Base-by-base conservation (phyloP, 37 sponge, comb jelly and placozoan genomes). In the Cladorhizidae sp. region DNA sequence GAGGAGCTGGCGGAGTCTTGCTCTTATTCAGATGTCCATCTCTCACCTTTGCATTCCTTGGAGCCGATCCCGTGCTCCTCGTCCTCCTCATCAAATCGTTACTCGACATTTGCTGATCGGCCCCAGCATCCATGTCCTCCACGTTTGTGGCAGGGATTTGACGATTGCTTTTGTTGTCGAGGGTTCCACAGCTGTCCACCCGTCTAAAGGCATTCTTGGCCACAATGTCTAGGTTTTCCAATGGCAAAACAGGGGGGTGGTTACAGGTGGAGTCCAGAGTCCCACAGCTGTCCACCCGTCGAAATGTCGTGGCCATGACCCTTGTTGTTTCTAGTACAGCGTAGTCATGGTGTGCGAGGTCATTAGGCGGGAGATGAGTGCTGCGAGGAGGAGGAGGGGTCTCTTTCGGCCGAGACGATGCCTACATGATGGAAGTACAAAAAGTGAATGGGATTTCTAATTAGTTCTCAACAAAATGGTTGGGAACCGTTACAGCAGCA, bases 221-320 rank as follows among this genome's bases (percentile, higher is more conserved):
- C 49, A 45, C 8, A 45, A 9, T 45, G 49, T 45, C 49, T 5
- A 45, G 8, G 49, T 45, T 45, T 12, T 45, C 49, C 49, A n/a
- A 15, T 40, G 18, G 57, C 57, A 23, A n/a, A 25, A 36, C 21
- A 17, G 68, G 14, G 68, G 15, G 75, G 74, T 64, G 74, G 49
- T 45, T 45, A 9, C 5, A 9, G 8, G 49, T 78, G 18, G 90
- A 91, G 74, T 92, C 92, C 15, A 92, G 85, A 22, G 92, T 84
- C 18, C 92, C 92, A 84, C 92, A 92, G 84, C 92, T 92, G 85
- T 92, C 92, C 31, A 75, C 61, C 37, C 87, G 57, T 6, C 92
- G 39, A 35, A 92, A 21, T 11, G 40, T 45, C 26, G 2, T 29
- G 51, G 28, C 15, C 50, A 22, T 45, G 25, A 43, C 29, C 23